Base-by-base conservation (phyloP, 2,888 invertebrate genomes). In the Sphaeridia pumilis region DNA sequence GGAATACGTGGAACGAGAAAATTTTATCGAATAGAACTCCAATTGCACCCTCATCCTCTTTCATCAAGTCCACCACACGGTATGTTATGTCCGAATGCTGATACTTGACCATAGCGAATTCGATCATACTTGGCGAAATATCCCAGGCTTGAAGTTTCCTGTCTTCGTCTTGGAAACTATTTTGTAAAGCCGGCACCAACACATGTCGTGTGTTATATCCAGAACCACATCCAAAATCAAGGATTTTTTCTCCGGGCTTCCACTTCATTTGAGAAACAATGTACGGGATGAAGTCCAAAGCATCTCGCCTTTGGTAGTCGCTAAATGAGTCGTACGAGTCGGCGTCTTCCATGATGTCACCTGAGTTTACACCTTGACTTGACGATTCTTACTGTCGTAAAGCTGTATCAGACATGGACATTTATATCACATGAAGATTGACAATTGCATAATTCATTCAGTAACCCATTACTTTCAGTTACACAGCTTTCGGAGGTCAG, bases 171-270 rank as follows among this genome's bases (percentile, higher is more conserved):
- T 28, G 17, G 22, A 20, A 45, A 17, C 31, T 20, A 14, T 25
- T 21, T 38, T 51, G 43, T 21, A 65, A 43, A 3, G 56, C 21
- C 4, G 62, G 65, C 17, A 60, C 42, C 17, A 65, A 38, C 10
- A 64, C 50, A 52, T 63, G 58, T 43, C 52, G 57, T 1, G 65
- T 65, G 45, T 57, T 60, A 60, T 20, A 55, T 3, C 65, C 65
- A 25, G 62, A 59, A 1, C 65, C 65, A 48, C 65, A 65, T 20
- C 65, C 65, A 46, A 65, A 60, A 42, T 65, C 65, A 28, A 65
- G 44, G n/a, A 65, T 51, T 3, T 38, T 56, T 25, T 60, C 59
- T 0, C 44, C 38, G 12, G 41, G 52, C n/a, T 47, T 54, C 56
- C 58, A 56, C 2, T 35, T 52, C 63, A 65, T 63, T 41, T 56